Conservation (phyloP, 2,888 invertebrate species). For the Diaprepes abbreviatus region DNA sequence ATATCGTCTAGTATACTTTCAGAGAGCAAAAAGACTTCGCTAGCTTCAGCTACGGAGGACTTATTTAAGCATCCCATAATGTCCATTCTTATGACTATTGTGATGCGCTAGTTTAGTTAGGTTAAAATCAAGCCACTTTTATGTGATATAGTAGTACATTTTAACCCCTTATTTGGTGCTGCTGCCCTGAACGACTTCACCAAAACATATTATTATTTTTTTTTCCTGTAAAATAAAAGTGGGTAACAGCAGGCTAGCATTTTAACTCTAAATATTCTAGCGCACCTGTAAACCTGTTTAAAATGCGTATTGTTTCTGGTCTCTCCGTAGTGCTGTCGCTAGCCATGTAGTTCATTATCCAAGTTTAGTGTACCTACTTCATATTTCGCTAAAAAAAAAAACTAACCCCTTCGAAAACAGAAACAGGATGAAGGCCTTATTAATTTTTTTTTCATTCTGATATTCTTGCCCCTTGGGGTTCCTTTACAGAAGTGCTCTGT, state of each 20-base stretch:
- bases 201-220: background rate
- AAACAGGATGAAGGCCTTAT: constrained; percentile 57
- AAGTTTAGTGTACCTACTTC: constrained; percentile 51
- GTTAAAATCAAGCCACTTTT: constrained; percentile 30
- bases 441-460: constrained; percentile 40
- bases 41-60: constrained; percentile 60
- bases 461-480: constrained; percentile 28
- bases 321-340: constrained; percentile 59
- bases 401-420: constrained; percentile 52
- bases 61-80: constrained; percentile 29
- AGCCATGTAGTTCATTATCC: constrained; percentile 63
- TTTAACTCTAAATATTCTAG: constrained; percentile 24
- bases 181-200: constrained; percentile 3
- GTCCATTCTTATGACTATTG: constrained; percentile 41
- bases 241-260: constrained; percentile 8
- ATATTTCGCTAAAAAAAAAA: constrained; percentile 42
- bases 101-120: constrained; percentile 39
- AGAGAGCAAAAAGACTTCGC: constrained; percentile 68
- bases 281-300: constrained; percentile 4
- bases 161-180: constrained; percentile 4
- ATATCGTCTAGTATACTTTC: constrained; percentile 64
- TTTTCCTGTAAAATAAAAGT: background rate
- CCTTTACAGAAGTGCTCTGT: constrained; percentile 59
- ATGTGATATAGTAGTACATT: constrained; percentile 35
- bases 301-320: constrained; percentile 40